These are phyloP conservation scores for Aricia agestis DNA, from an alignment of 1,140 invertebrate genomes.

Conservation along the genomic window DNA sequence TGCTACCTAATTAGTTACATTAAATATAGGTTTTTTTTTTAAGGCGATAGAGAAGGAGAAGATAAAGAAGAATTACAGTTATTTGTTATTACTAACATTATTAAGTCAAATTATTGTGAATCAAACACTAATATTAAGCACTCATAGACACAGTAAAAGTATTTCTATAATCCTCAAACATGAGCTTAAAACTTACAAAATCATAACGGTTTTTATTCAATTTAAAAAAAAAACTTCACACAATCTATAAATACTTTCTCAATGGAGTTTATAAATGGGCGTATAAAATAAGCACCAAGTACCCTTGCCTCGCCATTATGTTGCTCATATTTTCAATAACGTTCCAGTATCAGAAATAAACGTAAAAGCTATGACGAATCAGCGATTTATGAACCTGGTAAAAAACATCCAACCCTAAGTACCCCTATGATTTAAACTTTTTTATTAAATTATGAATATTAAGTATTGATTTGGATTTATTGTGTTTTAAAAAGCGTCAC, in stretches of 20 bases:
- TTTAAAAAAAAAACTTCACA: neutral
- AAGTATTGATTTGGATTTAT: slow-evolving; percentile 15
- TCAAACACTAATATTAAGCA: no score
- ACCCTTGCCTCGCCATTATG: slow-evolving; percentile 29
- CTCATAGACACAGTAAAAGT: no score
- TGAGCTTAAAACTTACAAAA: neutral
- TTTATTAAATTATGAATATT: slow-evolving; percentile 21
- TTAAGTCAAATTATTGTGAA: no score
- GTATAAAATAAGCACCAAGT: slow-evolving; percentile 29
- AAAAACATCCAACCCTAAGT: slow-evolving; percentile 51
- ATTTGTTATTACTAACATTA: no score
- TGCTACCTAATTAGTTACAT: no score
- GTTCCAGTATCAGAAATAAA: slow-evolving; percentile 41
- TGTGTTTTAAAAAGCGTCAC: neutral
- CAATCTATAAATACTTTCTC: neutral
- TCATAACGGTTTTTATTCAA: neutral
- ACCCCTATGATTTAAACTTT: slow-evolving; percentile 53
- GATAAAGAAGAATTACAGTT: no score
- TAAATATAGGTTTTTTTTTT: no score
- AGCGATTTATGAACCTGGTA: slow-evolving; percentile 48
- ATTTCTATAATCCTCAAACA: neutral
- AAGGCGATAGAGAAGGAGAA: no score
- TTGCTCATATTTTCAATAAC: slow-evolving; percentile 25
- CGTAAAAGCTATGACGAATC: slow-evolving; percentile 63
- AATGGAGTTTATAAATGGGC: slow-evolving; percentile 1